Evolutionary conservation across 2,113 vertebrate species (phyloP).

Genomic region (Callocephalon fimbriatum): DNA sequence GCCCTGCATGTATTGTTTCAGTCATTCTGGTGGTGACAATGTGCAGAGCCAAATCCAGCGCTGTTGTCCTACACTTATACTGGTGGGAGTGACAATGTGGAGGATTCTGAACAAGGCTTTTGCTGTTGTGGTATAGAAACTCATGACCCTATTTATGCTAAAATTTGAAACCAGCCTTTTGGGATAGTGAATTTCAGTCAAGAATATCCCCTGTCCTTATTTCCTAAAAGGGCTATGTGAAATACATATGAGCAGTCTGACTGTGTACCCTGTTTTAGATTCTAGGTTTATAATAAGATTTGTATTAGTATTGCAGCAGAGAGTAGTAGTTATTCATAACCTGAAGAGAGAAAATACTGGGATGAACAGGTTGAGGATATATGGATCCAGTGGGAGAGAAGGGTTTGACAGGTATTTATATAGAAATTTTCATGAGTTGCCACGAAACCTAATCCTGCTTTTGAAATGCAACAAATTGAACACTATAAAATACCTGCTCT

Average conservation of each 20-base stretch:
- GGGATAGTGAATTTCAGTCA: conserved; percentile 14
- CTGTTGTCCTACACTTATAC: accelerated
- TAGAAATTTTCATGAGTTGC: not conserved
- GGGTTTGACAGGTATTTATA: not conserved
- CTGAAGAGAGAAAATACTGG: not conserved
- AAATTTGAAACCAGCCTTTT: not conserved
- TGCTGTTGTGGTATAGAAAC: not conserved
- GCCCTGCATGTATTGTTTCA: not conserved
- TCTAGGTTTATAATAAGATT: not conserved
- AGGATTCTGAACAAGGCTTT: not conserved
- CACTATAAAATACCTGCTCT: not conserved
- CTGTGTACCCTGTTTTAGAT: not conserved
- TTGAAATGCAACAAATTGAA: not conserved
- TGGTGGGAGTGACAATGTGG: not conserved
- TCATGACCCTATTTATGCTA: not conserved
- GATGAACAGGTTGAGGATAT: not conserved
- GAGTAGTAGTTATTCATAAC: not conserved
- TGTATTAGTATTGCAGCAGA: not conserved
- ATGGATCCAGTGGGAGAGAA: not conserved
- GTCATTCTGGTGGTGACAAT: not conserved
- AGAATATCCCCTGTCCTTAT: not conserved
- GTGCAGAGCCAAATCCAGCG: not conserved
- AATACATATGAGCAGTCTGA: not conserved
- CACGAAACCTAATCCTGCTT: not conserved
- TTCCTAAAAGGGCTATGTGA: not conserved